Evolutionary conservation across 2,113 vertebrate species (phyloP).

Genomic region (Pantherophis guttatus): DNA sequence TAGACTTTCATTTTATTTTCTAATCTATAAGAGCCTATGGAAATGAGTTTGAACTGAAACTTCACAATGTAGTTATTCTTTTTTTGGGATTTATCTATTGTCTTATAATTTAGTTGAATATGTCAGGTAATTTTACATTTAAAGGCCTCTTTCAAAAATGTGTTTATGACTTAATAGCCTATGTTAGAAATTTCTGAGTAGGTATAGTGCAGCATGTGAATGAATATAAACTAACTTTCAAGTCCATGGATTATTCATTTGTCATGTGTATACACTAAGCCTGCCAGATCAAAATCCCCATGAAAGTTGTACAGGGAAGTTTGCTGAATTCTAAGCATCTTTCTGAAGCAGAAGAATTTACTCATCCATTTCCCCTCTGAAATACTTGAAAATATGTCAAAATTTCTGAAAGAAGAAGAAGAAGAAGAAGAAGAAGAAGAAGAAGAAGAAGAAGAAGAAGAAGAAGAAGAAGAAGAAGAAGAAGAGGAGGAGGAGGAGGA

Average conservation of each 20-base stretch:
- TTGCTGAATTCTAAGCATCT: conserved; percentile 39
- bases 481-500: too few relatives aligned
- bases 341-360: conserved; percentile 50
- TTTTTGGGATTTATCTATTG: neutral
- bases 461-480: too few relatives aligned
- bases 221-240: conserved; percentile 35
- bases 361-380: conserved; percentile 40
- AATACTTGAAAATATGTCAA: conserved; percentile 13
- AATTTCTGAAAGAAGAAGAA: neutral
- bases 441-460: too few relatives aligned
- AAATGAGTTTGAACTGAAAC: neutral
- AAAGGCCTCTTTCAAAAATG: conserved; percentile 35
- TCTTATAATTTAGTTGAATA: conserved; percentile 8
- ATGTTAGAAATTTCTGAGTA: conserved; percentile 9
- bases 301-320: conserved; percentile 35
- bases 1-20: neutral
- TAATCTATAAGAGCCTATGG: neutral
- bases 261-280: conserved; percentile 35
- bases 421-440: too few relatives aligned
- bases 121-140: conserved; percentile 22
- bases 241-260: conserved; percentile 54
- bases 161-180: conserved; percentile 12
- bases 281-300: conserved; percentile 40
- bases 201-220: neutral
- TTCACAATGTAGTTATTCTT: neutral